Conservation (phyloP, 2,797 vertebrate genomes). For the Sebastes kiyomatsui region DNA sequence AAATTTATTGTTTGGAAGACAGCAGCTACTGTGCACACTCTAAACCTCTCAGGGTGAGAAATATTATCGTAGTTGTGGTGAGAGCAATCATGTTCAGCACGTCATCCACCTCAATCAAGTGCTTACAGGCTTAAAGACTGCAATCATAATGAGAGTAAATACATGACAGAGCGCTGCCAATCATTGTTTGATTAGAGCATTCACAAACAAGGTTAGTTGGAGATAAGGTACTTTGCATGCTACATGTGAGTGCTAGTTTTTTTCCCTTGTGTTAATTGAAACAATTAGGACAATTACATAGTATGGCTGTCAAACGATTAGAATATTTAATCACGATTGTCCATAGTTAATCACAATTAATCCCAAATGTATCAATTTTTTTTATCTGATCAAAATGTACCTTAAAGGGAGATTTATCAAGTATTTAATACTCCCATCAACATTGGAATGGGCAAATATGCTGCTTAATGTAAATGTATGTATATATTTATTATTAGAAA, state of each 20-base stretch:
- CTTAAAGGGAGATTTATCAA: no score
- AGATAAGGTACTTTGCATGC: not conserved
- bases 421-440: no score
- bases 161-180: conserved; percentile 5
- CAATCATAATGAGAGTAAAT: conserved; percentile 28
- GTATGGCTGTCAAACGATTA: no score
- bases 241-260: not conserved
- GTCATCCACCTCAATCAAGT: conserved; percentile 24
- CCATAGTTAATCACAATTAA: no score
- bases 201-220: conserved; percentile 2
- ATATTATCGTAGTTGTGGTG: conserved; percentile 1
- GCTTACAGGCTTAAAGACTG: conserved; percentile 22
- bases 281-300: not conserved
- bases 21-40: not conserved
- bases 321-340: no score
- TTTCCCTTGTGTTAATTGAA: not conserved
- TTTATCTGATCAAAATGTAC: no score
- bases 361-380: not conserved
- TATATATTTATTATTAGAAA: no score
- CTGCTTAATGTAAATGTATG: no score
- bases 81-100: conserved; percentile 11
- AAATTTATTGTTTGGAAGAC: conserved; percentile 20
- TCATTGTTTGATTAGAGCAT: conserved; percentile 32
- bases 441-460: no score
- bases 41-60: not conserved